phyloP scores from a whole-genome alignment of 2,113 vertebrate genomes.

The Beaufortia kweichowensis region DNA sequence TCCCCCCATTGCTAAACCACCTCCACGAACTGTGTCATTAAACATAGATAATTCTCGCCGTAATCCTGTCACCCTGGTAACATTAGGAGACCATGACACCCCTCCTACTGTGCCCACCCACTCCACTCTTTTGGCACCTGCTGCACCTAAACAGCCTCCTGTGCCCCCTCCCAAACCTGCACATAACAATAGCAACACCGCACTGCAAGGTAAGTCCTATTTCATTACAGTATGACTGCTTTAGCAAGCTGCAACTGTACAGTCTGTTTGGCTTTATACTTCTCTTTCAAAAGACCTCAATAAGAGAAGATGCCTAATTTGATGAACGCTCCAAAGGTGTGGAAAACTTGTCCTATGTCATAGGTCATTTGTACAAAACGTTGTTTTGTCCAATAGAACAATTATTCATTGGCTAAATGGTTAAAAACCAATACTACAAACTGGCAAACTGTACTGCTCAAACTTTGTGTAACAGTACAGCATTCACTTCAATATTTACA shows the following conservation, averaged over 20 bases:
- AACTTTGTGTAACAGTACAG: too few species aligned
- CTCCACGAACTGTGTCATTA: slow-evolving; percentile 69
- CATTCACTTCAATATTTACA: too few species aligned
- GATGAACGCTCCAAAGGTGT: too few species aligned
- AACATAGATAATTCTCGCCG: slow-evolving; percentile 53
- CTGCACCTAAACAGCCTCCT: slow-evolving; percentile 83
- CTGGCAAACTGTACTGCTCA: too few species aligned
- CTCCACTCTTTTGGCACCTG: slow-evolving; percentile 56
- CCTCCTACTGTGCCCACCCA: not conserved
- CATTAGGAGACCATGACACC: not conserved
- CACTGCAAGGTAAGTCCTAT: slow-evolving; percentile 81
- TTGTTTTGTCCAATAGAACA: not conserved
- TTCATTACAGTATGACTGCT: not conserved
- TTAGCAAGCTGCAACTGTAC: not conserved
- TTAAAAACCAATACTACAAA: too few species aligned
- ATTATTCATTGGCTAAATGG: too few species aligned
- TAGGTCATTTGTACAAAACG: too few species aligned
- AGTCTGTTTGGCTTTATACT: not conserved
- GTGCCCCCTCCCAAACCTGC: slow-evolving; percentile 89
- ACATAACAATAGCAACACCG: slow-evolving; percentile 87
- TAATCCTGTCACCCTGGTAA: not conserved
- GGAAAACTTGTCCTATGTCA: too few species aligned
- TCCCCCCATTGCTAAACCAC: slow-evolving; percentile 66
- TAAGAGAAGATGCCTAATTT: not conserved
- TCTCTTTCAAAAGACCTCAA: not conserved